Conservation (phyloP, 2,888 invertebrate genomes). For the Xestia c-nigrum region DNA sequence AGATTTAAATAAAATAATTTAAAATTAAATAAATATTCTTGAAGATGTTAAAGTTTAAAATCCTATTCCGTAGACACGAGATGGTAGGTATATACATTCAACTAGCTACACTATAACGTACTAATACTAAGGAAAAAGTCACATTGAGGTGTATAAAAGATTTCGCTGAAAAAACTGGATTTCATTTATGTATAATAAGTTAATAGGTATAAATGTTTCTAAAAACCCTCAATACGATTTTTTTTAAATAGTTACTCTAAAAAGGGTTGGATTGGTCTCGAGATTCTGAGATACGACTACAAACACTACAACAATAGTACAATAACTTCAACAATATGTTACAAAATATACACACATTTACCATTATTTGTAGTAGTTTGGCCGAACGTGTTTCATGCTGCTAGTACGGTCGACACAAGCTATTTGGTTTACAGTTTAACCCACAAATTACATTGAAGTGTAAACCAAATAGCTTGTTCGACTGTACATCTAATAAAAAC, state of each 20-base stretch:
- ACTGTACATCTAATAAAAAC: conserved; percentile 54
- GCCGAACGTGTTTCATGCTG: conserved; percentile 67
- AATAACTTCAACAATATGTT: conserved; percentile 85
- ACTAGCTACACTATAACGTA: conserved; percentile 80
- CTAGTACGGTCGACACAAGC: no score
- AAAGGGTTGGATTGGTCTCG: conserved; percentile 88
- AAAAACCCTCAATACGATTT: conserved; percentile 83
- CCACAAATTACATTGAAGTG: no score
- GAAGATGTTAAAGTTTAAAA: conserved; percentile 66
- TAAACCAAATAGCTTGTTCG: no score
- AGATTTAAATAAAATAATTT: conserved; percentile 73
- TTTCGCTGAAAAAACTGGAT: conserved; percentile 84
- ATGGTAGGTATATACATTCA: conserved; percentile 67
- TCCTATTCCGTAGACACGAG: conserved; percentile 70
- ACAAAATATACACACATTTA: conserved; percentile 86
- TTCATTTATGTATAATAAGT: conserved; percentile 82
- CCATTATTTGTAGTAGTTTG: conserved; percentile 69
- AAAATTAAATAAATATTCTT: conserved; percentile 66
- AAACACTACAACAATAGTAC: conserved; percentile 82
- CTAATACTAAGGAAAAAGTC: conserved; percentile 84
- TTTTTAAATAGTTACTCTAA: conserved; percentile 84
- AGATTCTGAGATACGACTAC: conserved; percentile 86
- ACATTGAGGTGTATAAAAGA: conserved; percentile 87
- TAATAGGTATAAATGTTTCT: conserved; percentile 85
- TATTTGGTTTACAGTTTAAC: no score